Evolutionary conservation across 1,140 invertebrate species (phyloP).

Genomic region (Trypoxylus dichotomus): DNA sequence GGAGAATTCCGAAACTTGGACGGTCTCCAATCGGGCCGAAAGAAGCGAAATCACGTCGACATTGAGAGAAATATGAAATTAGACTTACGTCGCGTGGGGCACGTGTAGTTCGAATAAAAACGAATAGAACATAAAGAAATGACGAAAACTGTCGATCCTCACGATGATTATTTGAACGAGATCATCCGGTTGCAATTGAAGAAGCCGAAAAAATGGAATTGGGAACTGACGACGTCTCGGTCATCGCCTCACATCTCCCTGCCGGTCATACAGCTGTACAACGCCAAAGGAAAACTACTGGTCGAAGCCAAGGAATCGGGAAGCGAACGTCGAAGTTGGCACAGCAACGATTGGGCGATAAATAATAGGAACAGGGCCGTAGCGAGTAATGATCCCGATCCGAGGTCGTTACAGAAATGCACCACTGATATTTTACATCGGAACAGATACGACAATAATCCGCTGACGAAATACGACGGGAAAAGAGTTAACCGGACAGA

Average conservation of each 20-base stretch:
- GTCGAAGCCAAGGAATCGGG: conserved; percentile 52
- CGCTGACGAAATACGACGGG: conserved; percentile 18
- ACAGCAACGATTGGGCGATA: conserved; percentile 8
- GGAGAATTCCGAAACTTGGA: conserved; percentile 8
- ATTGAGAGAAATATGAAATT: not conserved
- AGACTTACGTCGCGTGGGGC: not conserved
- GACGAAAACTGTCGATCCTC: not conserved
- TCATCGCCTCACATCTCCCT: conserved; percentile 57
- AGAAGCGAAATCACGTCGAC: not conserved
- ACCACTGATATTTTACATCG: conserved; percentile 27
- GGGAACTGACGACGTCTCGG: conserved; percentile 58
- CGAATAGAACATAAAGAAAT: not conserved
- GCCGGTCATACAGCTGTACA: conserved; percentile 56
- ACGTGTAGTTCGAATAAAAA: not conserved
- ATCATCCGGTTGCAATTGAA: conserved; percentile 54
- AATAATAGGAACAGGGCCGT: not conserved
- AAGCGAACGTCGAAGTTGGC: conserved; percentile 42
- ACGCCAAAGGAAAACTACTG: conserved; percentile 54
- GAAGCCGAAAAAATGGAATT: conserved; percentile 58
- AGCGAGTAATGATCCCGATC: not conserved
- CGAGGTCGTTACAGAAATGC: conserved; percentile 27
- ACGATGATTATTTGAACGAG: conserved; percentile 34
- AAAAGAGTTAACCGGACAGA: not conserved
- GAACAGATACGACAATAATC: conserved; percentile 19
- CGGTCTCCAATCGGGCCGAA: not conserved